Conservation (phyloP, 2,797 vertebrate species). For the Paratrypauchen microcephalus region DNA sequence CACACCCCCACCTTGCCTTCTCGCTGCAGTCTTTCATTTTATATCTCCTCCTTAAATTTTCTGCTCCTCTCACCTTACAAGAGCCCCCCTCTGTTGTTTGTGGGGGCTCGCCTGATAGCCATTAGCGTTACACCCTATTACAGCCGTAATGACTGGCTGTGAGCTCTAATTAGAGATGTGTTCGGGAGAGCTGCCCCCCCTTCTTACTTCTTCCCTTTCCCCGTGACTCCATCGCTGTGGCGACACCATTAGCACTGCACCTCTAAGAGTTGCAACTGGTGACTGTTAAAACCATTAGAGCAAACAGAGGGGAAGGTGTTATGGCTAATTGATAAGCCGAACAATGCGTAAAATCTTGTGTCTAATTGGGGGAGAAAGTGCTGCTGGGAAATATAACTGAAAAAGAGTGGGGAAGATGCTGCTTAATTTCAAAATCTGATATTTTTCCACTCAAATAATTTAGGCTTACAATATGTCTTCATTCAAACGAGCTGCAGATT, state of each 20-base stretch:
- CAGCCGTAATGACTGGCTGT: slow-evolving; percentile 91
- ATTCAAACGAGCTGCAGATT: slow-evolving; percentile 63
- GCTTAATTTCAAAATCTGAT: slow-evolving; percentile 69
- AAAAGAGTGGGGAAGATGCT: slow-evolving; percentile 38
- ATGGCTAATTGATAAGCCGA: slow-evolving; percentile 92
- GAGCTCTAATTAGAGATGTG: slow-evolving; percentile 96
- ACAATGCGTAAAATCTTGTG: slow-evolving; percentile 81
- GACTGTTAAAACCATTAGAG: slow-evolving; percentile 94
- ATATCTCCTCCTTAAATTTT: slow-evolving; percentile 52
- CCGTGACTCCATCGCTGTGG: slow-evolving; percentile 82
- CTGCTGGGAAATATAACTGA: slow-evolving; percentile 52
- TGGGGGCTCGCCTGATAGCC: slow-evolving; percentile 85
- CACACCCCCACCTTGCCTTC: slow-evolving; percentile 45
- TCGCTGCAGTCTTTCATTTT: slow-evolving; percentile 43
- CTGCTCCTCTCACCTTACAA: slow-evolving; percentile 69
- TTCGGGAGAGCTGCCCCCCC: slow-evolving; percentile 85
- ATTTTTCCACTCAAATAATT: slow-evolving; percentile 69
- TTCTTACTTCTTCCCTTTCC: slow-evolving; percentile 49
- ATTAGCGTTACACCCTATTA: slow-evolving; percentile 93
- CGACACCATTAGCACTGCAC: slow-evolving; percentile 93
- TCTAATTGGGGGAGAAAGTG: slow-evolving; percentile 74
- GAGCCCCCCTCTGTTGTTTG: slow-evolving; percentile 75
- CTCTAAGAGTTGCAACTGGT: slow-evolving; percentile 97
- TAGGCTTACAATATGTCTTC: slow-evolving; percentile 66
- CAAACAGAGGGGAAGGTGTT: slow-evolving; percentile 89